Conservation (phyloP, 2,797 vertebrate species). For the Melanotaenia parkinsoni region DNA sequence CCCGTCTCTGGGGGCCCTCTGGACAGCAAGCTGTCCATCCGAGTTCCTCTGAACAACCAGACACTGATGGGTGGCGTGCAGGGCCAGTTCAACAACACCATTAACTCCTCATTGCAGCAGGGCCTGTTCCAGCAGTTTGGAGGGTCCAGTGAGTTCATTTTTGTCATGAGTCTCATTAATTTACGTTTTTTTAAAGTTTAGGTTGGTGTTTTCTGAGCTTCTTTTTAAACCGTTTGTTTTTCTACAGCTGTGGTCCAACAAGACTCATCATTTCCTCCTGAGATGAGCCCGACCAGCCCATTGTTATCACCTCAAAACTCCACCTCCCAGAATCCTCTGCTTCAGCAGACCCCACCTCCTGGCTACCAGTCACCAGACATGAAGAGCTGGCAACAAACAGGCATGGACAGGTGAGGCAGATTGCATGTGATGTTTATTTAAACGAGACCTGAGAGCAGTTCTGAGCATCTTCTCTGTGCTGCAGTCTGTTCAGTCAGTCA, state of each 20-base stretch:
- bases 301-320: conserved; percentile 92
- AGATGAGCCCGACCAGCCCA: conserved; percentile 91
- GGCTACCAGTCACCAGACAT: conserved; percentile 94
- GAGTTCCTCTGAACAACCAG: conserved; percentile 84
- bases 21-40: conserved; percentile 84
- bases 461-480: conserved; percentile 18
- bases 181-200: neutral
- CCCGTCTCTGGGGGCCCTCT: conserved; percentile 77
- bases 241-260: conserved; percentile 88
- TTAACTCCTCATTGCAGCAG: conserved; percentile 88
- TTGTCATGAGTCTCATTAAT: neutral
- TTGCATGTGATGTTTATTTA: neutral
- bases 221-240: neutral
- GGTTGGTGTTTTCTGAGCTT: neutral
- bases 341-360: conserved; percentile 88
- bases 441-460: neutral
- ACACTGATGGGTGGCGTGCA: conserved; percentile 86
- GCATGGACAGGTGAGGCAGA: conserved; percentile 83
- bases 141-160: conserved; percentile 83
- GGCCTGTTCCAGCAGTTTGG: conserved; percentile 92
- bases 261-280: conserved; percentile 87
- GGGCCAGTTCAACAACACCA: conserved; percentile 86
- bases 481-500: conserved; percentile 84
- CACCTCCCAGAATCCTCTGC: conserved; percentile 90
- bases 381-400: conserved; percentile 92